phyloP scores from a whole-genome alignment of 2,113 vertebrate species.

The Argyrosomus japonicus region DNA sequence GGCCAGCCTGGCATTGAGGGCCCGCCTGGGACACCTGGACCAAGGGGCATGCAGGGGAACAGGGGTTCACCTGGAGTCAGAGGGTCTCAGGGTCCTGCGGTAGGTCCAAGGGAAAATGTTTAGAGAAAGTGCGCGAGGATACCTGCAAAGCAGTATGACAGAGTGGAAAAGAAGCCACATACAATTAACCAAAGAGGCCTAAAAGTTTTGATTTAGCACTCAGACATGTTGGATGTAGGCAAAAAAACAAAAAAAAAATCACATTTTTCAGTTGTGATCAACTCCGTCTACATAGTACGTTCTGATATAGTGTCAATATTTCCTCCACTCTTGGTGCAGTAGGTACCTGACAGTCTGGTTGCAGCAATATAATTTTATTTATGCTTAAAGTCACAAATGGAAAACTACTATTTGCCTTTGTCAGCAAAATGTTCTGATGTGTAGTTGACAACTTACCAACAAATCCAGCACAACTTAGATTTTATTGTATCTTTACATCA shows the following conservation, averaged over 20 bases:
- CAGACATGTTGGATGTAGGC: not conserved
- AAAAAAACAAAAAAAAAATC: not conserved
- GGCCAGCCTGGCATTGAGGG: conserved; percentile 94
- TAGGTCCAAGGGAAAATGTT: conserved; percentile 78
- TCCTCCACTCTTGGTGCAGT: not conserved
- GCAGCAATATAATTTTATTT: no score
- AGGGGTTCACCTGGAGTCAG: conserved; percentile 91
- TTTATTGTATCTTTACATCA: no score
- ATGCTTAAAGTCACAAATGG: no score
- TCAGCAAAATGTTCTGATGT: not conserved
- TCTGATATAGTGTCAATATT: not conserved
- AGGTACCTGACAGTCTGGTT: not conserved
- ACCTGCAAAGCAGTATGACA: not conserved
- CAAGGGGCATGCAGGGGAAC: conserved; percentile 93
- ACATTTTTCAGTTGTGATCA: not conserved
- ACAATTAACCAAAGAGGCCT: not conserved
- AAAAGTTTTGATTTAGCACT: not conserved
- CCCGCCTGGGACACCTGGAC: conserved; percentile 89
- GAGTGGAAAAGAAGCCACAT: not conserved
- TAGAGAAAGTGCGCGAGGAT: not conserved
- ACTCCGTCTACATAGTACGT: not conserved
- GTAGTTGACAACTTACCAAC: not conserved
- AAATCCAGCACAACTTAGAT: not conserved
- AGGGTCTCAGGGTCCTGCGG: conserved; percentile 92
- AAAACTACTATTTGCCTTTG: not conserved